These are phyloP conservation scores for Siderastrea radians DNA, from an alignment of 92 coral and sea anemone species.

Conservation along the genomic window DNA sequence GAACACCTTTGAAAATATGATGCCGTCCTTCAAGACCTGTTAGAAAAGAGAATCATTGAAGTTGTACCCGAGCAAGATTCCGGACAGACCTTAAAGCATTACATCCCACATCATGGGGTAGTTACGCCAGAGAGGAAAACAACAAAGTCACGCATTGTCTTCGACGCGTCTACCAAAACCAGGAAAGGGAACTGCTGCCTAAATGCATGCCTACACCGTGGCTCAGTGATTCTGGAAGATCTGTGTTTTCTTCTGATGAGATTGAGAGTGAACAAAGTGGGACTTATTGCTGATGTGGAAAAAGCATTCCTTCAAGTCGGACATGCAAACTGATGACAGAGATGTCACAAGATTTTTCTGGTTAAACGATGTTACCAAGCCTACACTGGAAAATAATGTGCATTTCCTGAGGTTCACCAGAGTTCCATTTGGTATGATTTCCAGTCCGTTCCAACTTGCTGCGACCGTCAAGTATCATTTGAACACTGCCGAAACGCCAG, in stretches of 20 bases:
- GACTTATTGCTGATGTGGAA: constrained; percentile 24
- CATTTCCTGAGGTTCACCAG: constrained; percentile 36
- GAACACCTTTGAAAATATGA: too few species aligned
- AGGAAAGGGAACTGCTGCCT: constrained; percentile 35
- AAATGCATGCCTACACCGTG: constrained; percentile 44
- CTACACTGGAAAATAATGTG: constrained; percentile 39
- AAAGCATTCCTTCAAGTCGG: constrained; percentile 32
- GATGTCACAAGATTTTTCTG: constrained; percentile 32
- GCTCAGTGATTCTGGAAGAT: constrained; percentile 49
- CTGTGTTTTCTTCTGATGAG: constrained; percentile 15
- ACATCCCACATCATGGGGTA: constrained; percentile 70
- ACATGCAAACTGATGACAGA: constrained; percentile 21
- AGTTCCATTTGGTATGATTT: constrained; percentile 53
- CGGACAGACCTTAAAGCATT: too few species aligned
- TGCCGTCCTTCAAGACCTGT: too few species aligned
- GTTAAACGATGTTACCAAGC: not conserved
- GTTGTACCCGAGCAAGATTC: too few species aligned
- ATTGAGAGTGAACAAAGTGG: constrained; percentile 19
- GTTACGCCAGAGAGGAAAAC: constrained; percentile 52
- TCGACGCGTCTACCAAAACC: constrained; percentile 59
- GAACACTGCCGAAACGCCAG: constrained; percentile 8
- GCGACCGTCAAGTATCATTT: constrained; percentile 35
- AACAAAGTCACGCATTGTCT: too few species aligned
- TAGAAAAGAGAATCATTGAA: too few species aligned
- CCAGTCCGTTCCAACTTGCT: constrained; percentile 35